Percentiles rank a stretch among this genome's conserved stretches.
These are phyloP conservation scores for Cichlasoma orientale DNA, from an alignment of 2,797 vertebrate genomes.

Conservation along the genomic window DNA sequence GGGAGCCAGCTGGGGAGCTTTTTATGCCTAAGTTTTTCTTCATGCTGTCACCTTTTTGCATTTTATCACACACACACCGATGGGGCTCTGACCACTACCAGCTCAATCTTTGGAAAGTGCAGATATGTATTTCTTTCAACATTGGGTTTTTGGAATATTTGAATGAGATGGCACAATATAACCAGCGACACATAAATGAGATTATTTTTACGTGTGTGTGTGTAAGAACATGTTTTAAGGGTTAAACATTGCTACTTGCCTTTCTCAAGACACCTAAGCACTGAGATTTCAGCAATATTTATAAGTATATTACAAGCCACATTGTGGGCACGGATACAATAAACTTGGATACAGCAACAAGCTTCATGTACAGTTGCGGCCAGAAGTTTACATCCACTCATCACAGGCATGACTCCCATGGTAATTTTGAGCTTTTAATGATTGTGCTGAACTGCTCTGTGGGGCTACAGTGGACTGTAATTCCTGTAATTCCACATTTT, in stretches of 20 bases:
- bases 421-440: background rate
- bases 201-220: no score
- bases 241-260: no score
- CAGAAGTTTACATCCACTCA: background rate
- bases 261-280: no score
- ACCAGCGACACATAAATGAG: no score
- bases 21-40: background rate
- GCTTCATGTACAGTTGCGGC: no score
- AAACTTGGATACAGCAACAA: no score
- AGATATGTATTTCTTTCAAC: background rate
- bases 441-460: background rate
- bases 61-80: background rate
- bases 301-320: no score
- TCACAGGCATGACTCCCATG: background rate
- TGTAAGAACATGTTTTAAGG: no score
- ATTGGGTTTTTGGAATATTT: no score
- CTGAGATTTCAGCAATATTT: no score
- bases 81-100: background rate
- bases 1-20: background rate
- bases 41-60: background rate
- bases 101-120: background rate
- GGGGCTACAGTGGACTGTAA: background rate
- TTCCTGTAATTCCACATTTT: background rate
- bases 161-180: no score
- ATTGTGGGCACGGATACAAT: no score